Evolutionary conservation across 2,888 invertebrate species (phyloP).

Genomic region (Rhaphigaster nebulosa): DNA sequence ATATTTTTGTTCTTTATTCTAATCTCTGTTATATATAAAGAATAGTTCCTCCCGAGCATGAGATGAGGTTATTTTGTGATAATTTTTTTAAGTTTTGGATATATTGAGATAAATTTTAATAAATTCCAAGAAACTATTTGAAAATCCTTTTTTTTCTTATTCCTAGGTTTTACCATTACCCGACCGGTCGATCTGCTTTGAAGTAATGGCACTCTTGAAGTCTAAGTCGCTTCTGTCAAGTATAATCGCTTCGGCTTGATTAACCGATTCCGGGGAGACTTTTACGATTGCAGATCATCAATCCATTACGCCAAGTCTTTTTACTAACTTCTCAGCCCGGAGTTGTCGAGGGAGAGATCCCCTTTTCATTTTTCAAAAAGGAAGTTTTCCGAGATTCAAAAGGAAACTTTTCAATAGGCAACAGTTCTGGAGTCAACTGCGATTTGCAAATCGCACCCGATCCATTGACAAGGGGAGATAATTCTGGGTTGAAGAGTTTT

Average conservation of each 20-base stretch:
- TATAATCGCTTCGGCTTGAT: conserved; percentile 21
- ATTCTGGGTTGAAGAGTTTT: conserved; percentile 3
- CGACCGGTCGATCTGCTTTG: neutral
- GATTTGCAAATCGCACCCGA: neutral
- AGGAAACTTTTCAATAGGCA: conserved; percentile 34
- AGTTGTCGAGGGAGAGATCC: neutral
- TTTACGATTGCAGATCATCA: neutral
- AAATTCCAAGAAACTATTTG: neutral
- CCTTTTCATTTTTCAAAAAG: conserved; percentile 3
- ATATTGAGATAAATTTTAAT: neutral
- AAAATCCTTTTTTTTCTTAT: neutral
- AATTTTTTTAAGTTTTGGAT: too few relatives aligned
- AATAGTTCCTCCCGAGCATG: too few relatives aligned
- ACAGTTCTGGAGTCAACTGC: conserved; percentile 33
- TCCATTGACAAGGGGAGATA: neutral
- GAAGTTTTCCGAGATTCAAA: conserved; percentile 11
- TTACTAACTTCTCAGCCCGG: neutral
- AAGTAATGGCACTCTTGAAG: neutral
- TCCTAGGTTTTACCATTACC: neutral
- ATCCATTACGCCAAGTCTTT: conserved; percentile 28
- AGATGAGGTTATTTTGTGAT: too few relatives aligned
- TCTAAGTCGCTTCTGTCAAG: conserved; percentile 2
- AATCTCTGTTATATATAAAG: too few relatives aligned
- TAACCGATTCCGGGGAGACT: neutral
- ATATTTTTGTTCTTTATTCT: too few relatives aligned